Evolutionary conservation across 2,888 invertebrate genomes (phyloP).

Genomic region (Eupithecia pulchellata): DNA sequence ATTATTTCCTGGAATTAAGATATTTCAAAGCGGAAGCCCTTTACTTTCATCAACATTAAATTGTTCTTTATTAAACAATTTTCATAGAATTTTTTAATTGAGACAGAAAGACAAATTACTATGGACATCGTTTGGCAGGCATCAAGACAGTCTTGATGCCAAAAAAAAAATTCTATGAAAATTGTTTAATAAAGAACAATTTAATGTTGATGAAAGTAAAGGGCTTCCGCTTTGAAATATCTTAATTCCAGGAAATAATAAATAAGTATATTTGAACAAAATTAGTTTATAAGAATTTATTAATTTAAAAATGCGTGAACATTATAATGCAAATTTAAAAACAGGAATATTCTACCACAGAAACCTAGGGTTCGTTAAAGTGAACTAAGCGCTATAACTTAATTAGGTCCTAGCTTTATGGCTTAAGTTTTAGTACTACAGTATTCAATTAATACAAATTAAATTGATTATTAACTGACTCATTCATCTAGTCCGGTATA

Average conservation of each 20-base stretch:
- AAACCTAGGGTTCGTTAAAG: too few relatives aligned
- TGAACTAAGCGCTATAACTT: too few relatives aligned
- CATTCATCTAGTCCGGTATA: not conserved
- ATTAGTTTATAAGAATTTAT: too few relatives aligned
- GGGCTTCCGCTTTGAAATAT: not conserved
- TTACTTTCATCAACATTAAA: not conserved
- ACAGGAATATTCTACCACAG: too few relatives aligned
- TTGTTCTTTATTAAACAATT: not conserved
- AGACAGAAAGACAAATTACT: too few relatives aligned
- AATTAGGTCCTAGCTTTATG: not conserved
- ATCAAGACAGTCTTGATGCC: too few relatives aligned
- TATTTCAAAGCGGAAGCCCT: not conserved
- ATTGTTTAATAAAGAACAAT: not conserved
- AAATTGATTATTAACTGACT: not conserved
- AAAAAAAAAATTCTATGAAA: slow-evolving; percentile 15
- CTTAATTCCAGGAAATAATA: not conserved
- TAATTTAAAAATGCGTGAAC: too few relatives aligned
- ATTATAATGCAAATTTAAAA: too few relatives aligned
- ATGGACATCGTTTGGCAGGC: too few relatives aligned
- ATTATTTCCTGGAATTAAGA: too few relatives aligned
- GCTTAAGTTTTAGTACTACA: not conserved
- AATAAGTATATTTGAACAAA: too few relatives aligned
- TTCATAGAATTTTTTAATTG: slow-evolving; percentile 17
- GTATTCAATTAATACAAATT: not conserved
- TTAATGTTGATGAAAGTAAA: not conserved